These are phyloP conservation scores for Sinosuthora webbiana DNA, from an alignment of 2,113 vertebrate genomes.

Conservation along the genomic window DNA sequence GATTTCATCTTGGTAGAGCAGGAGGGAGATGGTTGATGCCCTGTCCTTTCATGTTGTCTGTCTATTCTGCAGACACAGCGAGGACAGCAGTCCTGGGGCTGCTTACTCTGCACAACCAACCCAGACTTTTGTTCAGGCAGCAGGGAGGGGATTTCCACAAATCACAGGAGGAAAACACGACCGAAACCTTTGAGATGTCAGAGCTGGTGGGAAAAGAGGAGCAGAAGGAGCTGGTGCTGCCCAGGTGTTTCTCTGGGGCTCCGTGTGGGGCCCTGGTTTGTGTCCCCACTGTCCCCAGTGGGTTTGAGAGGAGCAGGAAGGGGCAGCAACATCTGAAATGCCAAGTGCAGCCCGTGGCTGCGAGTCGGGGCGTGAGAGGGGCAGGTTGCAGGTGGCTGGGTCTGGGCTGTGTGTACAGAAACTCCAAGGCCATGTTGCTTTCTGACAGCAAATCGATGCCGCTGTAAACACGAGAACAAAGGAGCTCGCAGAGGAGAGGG, in stretches of 20 bases:
- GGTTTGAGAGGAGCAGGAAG: not conserved
- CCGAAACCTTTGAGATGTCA: not conserved
- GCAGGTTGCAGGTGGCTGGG: not conserved
- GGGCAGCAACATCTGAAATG: not conserved
- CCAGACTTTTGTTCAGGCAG: not conserved
- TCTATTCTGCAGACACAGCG: accelerated
- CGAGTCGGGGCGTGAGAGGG: not conserved
- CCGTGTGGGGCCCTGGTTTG: not conserved
- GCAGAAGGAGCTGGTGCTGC: not conserved
- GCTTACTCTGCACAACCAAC: not conserved
- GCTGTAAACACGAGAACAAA: constrained; percentile 65
- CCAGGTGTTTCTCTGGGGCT: not conserved
- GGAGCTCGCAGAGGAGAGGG: constrained; percentile 34
- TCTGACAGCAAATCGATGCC: constrained; percentile 66
- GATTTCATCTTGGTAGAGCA: not conserved
- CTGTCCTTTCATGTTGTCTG: not conserved
- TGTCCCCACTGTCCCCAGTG: accelerated
- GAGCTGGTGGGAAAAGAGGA: not conserved
- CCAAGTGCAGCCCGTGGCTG: not conserved
- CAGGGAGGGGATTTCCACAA: not conserved
- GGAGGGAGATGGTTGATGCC: not conserved
- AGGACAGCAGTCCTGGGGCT: not conserved
- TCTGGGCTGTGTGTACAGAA: not conserved
- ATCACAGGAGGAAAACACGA: not conserved
- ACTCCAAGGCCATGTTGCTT: constrained; percentile 34